These are phyloP conservation scores for Nansenia antarctica DNA, from an alignment of 2,113 vertebrate genomes.

Conservation along the genomic window DNA sequence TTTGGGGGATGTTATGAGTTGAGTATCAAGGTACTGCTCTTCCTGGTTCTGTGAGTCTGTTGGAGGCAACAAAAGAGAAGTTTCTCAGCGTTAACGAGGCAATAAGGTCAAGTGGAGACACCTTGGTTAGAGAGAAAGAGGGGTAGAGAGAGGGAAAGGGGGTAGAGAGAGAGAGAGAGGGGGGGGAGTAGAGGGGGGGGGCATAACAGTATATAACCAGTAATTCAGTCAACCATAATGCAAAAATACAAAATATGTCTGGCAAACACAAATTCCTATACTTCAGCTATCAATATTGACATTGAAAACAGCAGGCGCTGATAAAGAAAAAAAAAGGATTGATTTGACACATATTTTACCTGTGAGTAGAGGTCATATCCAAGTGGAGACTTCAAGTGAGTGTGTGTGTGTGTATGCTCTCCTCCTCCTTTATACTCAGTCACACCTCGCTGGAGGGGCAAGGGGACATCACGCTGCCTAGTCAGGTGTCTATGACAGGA, in stretches of 20 bases:
- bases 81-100: background rate
- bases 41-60: background rate
- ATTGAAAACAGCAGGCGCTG: too few relatives aligned
- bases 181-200: background rate
- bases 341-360: background rate
- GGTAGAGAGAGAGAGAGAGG: background rate
- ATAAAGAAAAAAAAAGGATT: too few relatives aligned
- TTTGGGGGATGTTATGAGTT: background rate
- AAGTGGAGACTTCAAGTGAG: background rate
- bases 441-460: background rate
- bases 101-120: conserved; percentile 14
- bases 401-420: background rate
- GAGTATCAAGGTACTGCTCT: background rate
- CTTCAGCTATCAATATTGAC: too few relatives aligned
- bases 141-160: background rate
- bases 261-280: background rate
- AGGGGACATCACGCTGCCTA: background rate
- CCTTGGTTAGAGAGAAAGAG: background rate
- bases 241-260: background rate
- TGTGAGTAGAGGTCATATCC: background rate
- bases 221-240: background rate
- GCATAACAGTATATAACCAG: background rate
- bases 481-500: background rate
- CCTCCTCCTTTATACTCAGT: background rate
- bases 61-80: background rate